A percentile compares a stretch with the other conserved stretches of the same genome.
Conservation (phyloP, 2,113 vertebrate genomes). For the Aptenodytes patagonicus region DNA sequence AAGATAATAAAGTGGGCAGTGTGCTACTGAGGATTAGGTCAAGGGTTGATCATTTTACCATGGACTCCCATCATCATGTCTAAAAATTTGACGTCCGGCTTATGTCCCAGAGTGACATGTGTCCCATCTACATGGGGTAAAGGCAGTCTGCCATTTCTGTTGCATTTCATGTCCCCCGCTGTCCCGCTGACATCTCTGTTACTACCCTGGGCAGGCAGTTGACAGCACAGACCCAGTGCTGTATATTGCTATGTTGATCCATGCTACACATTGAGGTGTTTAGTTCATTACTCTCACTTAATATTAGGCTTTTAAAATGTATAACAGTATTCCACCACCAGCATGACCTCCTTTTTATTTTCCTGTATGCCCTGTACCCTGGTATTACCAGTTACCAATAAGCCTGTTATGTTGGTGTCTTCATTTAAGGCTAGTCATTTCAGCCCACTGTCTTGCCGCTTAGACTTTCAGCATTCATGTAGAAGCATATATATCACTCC, state of each 20-base stretch:
- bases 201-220: neutral
- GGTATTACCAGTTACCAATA: neutral
- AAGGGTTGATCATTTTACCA: neutral
- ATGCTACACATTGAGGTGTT: neutral
- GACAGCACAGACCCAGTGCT: neutral
- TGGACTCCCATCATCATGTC: neutral
- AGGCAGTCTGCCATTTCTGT: neutral
- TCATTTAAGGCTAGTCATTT: neutral
- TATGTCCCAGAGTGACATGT: neutral
- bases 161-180: neutral
- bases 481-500: neutral
- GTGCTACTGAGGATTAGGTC: neutral
- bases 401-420: neutral
- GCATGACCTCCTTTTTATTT: neutral
- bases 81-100: neutral
- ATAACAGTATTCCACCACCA: neutral
- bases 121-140: neutral
- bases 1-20: neutral
- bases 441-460: neutral
- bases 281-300: neutral
- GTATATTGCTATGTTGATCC: neutral
- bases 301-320: neutral
- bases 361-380: neutral
- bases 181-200: accelerated
- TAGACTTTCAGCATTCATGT: neutral